Percentiles rank a stretch among this genome's conserved stretches.
Evolutionary conservation across 2,888 invertebrate genomes (phyloP).

Genomic region (Petrolisthes cinctipes): DNA sequence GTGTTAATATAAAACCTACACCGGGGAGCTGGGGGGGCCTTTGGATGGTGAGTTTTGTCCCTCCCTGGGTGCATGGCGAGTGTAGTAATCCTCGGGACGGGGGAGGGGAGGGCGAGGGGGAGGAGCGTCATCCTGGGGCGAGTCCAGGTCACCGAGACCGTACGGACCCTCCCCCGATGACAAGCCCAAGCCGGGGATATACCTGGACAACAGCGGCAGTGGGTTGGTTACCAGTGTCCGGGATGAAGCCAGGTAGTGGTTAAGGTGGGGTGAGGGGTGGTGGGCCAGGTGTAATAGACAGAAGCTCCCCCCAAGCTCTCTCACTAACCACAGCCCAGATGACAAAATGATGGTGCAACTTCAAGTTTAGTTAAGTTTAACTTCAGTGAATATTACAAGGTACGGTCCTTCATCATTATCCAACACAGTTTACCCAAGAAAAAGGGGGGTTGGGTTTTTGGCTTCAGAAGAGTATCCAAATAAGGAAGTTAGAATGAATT

Average conservation of each 20-base stretch:
- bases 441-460: too few relatives aligned
- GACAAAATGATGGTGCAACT: background rate
- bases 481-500: too few relatives aligned
- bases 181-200: conserved; percentile 61
- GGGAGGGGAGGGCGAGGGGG: conserved; percentile 90
- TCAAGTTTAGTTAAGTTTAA: too few relatives aligned
- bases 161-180: conserved; percentile 53
- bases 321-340: conserved; percentile 39
- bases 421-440: too few relatives aligned
- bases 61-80: conserved; percentile 55
- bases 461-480: too few relatives aligned
- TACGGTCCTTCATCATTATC: too few relatives aligned
- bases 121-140: conserved; percentile 63
- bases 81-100: conserved; percentile 79
- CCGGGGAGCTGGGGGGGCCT: conserved; percentile 51
- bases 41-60: conserved; percentile 59
- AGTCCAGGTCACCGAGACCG: conserved; percentile 56
- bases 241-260: conserved; percentile 34
- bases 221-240: conserved; percentile 58
- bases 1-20: conserved; percentile 51
- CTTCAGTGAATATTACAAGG: too few relatives aligned
- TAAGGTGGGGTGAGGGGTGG: background rate
- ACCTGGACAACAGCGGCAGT: conserved; percentile 59
- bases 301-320: conserved; percentile 25
- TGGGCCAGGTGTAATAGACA: conserved; percentile 2